A percentile compares a stretch with the other conserved stretches of the same genome.
These are phyloP conservation scores for Bradypodion ventrale DNA, from an alignment of 2,797 vertebrate genomes.

Conservation along the genomic window DNA sequence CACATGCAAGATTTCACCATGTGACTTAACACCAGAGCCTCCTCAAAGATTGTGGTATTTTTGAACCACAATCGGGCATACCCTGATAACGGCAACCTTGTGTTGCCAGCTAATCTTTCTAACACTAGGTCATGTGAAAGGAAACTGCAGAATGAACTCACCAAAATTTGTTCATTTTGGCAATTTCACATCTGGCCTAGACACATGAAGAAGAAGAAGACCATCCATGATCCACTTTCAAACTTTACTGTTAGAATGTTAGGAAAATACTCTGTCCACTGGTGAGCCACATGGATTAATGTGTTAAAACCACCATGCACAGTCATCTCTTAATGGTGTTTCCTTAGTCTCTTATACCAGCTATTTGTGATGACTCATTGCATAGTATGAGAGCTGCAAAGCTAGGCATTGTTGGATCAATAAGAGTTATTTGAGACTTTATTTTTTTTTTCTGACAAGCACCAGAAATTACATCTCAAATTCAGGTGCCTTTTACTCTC, in stretches of 20 bases:
- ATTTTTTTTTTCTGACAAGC: not conserved
- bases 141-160: too few species aligned
- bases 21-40: not conserved
- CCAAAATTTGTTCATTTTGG: too few species aligned
- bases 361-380: not conserved
- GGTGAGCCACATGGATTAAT: not conserved
- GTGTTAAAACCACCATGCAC: not conserved
- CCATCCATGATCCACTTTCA: not conserved
- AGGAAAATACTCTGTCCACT: not conserved
- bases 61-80: too few species aligned
- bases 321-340: not conserved
- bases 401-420: not conserved
- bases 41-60: too few species aligned
- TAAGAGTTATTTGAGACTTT: not conserved
- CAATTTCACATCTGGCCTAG: too few species aligned
- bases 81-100: too few species aligned
- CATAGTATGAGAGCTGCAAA: too few species aligned
- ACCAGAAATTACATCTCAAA: too few species aligned
- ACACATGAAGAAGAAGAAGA: too few species aligned
- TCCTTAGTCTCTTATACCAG: not conserved
- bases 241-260: not conserved
- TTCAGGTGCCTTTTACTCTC: too few species aligned
- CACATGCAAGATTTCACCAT: not conserved
- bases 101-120: too few species aligned
- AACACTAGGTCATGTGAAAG: too few species aligned